phyloP scores from a whole-genome alignment of 2,113 vertebrate species.

The Hippocampus abdominalis region DNA sequence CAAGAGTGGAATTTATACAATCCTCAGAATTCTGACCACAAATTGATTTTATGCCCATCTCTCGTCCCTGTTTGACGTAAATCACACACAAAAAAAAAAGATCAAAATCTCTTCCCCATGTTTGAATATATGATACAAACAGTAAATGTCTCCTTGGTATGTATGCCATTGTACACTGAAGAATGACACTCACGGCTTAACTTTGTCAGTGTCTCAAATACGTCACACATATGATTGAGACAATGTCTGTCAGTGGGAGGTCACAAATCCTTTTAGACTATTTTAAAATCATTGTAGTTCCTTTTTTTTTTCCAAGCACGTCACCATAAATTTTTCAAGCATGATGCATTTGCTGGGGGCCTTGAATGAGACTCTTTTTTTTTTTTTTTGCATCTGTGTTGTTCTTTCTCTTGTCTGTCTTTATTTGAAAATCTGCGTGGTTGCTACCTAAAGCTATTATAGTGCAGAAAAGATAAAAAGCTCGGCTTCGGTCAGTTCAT shows the following conservation, averaged over 20 bases:
- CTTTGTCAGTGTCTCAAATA: slow-evolving; percentile 7
- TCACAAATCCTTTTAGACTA: slow-evolving; percentile 21
- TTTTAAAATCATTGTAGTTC: slow-evolving; percentile 29
- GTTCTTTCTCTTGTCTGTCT: slow-evolving; percentile 25
- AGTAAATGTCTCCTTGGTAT: neutral
- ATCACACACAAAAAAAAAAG: neutral
- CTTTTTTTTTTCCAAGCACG: slow-evolving; percentile 22
- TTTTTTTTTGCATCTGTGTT: slow-evolving; percentile 23
- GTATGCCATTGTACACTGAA: neutral
- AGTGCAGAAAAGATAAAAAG: slow-evolving; percentile 46
- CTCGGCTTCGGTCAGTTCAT: slow-evolving; percentile 41
- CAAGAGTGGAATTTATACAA: neutral
- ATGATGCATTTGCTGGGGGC: slow-evolving; percentile 32
- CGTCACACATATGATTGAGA: slow-evolving; percentile 12
- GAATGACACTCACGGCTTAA: neutral
- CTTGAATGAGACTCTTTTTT: slow-evolving; percentile 32
- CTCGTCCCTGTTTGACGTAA: neutral
- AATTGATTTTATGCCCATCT: neutral
- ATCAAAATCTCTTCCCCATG: neutral
- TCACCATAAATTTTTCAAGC: slow-evolving; percentile 29
- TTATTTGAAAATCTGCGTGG: slow-evolving; percentile 35
- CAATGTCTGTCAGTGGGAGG: slow-evolving; percentile 25
- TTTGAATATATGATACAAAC: neutral
- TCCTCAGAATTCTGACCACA: neutral
- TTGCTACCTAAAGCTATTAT: slow-evolving; percentile 48